Base-by-base conservation (phyloP, 92 coral and sea anemone species). In the Palythoa caribaeorum region DNA sequence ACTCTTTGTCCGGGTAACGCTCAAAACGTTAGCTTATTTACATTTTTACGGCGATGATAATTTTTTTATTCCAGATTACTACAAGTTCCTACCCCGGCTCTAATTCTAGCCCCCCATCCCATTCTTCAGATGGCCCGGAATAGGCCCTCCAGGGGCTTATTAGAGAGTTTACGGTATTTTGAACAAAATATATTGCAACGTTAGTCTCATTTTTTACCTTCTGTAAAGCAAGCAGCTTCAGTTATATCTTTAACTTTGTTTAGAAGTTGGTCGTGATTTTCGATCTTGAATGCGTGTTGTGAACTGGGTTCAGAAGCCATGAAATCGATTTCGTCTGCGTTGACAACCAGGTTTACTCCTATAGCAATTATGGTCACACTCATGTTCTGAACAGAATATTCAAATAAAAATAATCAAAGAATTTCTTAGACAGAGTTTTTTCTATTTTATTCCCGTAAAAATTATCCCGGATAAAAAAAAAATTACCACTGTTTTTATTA, bases 281-380 rank as follows among this genome's bases (percentile, higher is more conserved):
- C 85, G 37, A 94, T 65, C 50, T 78, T 86, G 66, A 94, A 47
- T 7, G 92, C 94, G 55, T 90, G 88, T 39, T 80, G 81, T 2
- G 60, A n/a, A 19, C 53, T 57, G 2, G 95, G 90, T n/a, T 86
- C 84, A 0, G 93, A 66, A 66, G 95, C 97, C 91, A 94, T 92
- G 44, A 92, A 53, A 71, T 83, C 85, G 47, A 94, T 81, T 14
- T 90, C 95, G 10, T 90, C 92, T 8, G 52, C 50, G 57, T 89
- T 90, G 39, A 73, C 89, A 73, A 71, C 7, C 9, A 78, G 20
- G 2, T 80, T 89, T 14, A 94, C 92, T 7, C 94, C 95, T 11
- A 91, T 91, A 6, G 90, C 94, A 11, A 90, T 66, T 21, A 91
- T 51, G 68, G 88, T 88, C 16, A 94, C 94, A 3, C 40, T 80